Evolutionary conservation across 1,140 invertebrate genomes (phyloP), one percentile per base, ranked within the genome.

Genomic region (Oncopodura yosiiana): DNA sequence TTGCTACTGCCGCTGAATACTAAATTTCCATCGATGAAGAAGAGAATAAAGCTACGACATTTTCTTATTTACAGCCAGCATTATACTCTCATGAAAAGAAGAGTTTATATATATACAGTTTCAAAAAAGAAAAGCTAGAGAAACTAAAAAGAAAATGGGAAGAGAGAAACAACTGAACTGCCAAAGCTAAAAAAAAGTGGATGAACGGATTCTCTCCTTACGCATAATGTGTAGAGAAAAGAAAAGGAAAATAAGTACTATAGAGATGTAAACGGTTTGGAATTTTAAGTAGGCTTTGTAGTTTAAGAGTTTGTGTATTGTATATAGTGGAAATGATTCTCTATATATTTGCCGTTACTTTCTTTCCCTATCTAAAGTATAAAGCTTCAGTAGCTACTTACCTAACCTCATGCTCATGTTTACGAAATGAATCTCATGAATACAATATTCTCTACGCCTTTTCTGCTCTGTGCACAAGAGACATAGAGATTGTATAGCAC

Each of bases 391-490:
- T 21, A n/a, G 9, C 38, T 23, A 26, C 30, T 30, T 24, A 32
- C 19, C 42, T 50, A 60, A 60, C 58, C 58, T 60, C 58, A 60
- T 60, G 58, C 58, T 60, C 58, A 60, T 60, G 58, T 60, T 60
- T 60, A 60, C 58, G 58, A 56, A 60, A 60, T 60, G 58, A 60
- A 60, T 56, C 58, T 60, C 58, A 60, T 60, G 58, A 60, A 60
- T 60, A 60, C 53, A 54, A 52, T 50, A 60, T 55, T 60, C 46
- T 56, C 21, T 46, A 45, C 12, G n/a, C n/a, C n/a, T 55, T 60
- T 41, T 56, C 21, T 46, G 37, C 38, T 49, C 26, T 41, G 27
- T 12, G 19, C 32, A 37, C 34, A 49, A 49, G 30, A 51, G 37
- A 51, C 49, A 42, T 14, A n/a, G n/a, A n/a, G n/a, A n/a, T n/a